A percentile compares a stretch with the other conserved stretches of the same genome.
These are phyloP conservation scores for Anastrepha ludens DNA, from an alignment of 1,140 invertebrate species.

Conservation along the genomic window DNA sequence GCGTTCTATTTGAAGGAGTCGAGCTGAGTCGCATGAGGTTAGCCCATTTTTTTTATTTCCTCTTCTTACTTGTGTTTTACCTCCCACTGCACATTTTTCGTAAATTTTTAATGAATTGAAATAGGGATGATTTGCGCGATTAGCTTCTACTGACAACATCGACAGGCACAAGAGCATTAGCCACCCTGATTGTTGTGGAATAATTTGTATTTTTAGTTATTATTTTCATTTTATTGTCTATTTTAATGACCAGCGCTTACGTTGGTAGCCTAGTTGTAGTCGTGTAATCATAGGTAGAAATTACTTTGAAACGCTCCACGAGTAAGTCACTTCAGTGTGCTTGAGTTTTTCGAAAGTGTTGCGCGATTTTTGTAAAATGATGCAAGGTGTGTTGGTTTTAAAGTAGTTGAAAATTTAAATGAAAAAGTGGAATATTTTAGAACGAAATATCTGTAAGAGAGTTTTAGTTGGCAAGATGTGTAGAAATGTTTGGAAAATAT, in stretches of 20 bases:
- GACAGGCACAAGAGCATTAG: not conserved
- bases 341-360: slow-evolving; percentile 54
- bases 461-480: no score
- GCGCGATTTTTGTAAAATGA: slow-evolving; percentile 55
- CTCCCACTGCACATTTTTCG: not conserved
- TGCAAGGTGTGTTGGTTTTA: slow-evolving; percentile 36
- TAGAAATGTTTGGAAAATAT: no score
- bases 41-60: not conserved
- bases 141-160: slow-evolving; percentile 12
- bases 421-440: no score
- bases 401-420: not conserved
- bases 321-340: slow-evolving; percentile 4
- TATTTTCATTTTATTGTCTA: not conserved
- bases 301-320: not conserved
- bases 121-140: not conserved
- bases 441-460: no score
- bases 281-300: not conserved
- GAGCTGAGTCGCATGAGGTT: not conserved
- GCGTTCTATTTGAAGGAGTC: not conserved
- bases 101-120: slow-evolving; percentile 17
- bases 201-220: not conserved
- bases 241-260: not conserved
- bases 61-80: not conserved
- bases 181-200: not conserved
- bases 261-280: not conserved